A percentile compares a stretch with the other conserved stretches of the same genome.
These are phyloP conservation scores for Corythornis leucogaster DNA, from an alignment of 2,797 vertebrate genomes.

Conservation along the genomic window DNA sequence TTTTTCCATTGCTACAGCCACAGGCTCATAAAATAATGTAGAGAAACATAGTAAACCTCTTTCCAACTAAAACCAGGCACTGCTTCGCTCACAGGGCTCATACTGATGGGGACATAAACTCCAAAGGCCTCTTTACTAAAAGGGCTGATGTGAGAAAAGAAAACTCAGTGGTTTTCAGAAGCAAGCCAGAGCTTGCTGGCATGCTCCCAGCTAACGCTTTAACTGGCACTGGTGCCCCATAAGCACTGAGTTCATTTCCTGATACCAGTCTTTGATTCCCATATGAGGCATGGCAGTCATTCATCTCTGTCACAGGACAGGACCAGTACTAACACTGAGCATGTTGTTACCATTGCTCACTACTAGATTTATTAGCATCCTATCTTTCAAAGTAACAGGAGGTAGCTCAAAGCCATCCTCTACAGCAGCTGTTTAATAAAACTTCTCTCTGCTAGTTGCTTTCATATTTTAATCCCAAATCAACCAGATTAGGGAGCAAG, in stretches of 20 bases:
- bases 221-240: constrained; percentile 39
- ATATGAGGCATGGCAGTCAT: constrained; percentile 27
- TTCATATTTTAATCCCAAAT: constrained; percentile 67
- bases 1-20: neutral
- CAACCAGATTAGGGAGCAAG: constrained; percentile 9
- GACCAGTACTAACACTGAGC: neutral
- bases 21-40: neutral
- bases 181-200: neutral
- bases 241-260: constrained; percentile 45
- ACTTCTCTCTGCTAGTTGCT: constrained; percentile 7
- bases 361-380: constrained; percentile 50
- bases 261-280: constrained; percentile 50
- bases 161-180: constrained; percentile 28
- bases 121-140: constrained; percentile 42
- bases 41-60: neutral
- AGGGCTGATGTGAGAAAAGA: constrained; percentile 23
- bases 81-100: neutral
- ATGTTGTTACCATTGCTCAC: constrained; percentile 23
- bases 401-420: constrained; percentile 47
- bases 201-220: neutral
- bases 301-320: constrained; percentile 52
- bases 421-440: constrained; percentile 45
- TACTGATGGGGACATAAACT: neutral
- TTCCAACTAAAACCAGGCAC: neutral
- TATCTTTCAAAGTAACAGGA: constrained; percentile 62